Evolutionary conservation across 2,797 vertebrate species (phyloP).

Genomic region (Phylloscopus collybita): DNA sequence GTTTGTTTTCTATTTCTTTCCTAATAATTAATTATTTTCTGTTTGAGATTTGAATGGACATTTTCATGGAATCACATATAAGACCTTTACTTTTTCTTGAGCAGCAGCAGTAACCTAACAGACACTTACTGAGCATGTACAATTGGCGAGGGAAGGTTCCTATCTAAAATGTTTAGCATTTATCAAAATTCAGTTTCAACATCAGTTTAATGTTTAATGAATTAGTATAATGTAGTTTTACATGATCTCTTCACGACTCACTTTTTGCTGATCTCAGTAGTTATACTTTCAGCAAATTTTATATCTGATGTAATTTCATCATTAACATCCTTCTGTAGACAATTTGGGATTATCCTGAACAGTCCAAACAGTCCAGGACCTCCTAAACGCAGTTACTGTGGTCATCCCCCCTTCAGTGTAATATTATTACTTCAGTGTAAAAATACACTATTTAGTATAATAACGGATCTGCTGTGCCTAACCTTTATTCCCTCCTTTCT

Average conservation of each 20-base stretch:
- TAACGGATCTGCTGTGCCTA: neutral
- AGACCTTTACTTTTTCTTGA: neutral
- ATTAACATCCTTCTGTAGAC: neutral
- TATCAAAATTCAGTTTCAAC: neutral
- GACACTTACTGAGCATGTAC: neutral
- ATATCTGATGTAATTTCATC: neutral
- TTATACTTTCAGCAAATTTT: neutral
- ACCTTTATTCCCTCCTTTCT: neutral
- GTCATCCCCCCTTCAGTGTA: neutral
- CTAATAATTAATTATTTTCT: neutral
- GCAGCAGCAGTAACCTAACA: neutral
- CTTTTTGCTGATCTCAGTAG: neutral
- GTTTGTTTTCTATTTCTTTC: neutral
- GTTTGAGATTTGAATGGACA: neutral
- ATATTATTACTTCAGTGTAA: neutral
- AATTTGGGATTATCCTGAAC: neutral
- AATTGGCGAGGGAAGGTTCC: neutral
- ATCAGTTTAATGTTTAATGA: neutral
- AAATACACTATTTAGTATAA: neutral
- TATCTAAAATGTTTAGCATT: neutral
- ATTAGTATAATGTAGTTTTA: neutral
- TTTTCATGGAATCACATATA: neutral
- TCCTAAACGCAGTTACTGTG: neutral
- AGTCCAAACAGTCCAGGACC: neutral
- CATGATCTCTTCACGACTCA: neutral